Evolutionary conservation across 2,797 vertebrate genomes (phyloP).

Genomic region (Karalla daura): DNA sequence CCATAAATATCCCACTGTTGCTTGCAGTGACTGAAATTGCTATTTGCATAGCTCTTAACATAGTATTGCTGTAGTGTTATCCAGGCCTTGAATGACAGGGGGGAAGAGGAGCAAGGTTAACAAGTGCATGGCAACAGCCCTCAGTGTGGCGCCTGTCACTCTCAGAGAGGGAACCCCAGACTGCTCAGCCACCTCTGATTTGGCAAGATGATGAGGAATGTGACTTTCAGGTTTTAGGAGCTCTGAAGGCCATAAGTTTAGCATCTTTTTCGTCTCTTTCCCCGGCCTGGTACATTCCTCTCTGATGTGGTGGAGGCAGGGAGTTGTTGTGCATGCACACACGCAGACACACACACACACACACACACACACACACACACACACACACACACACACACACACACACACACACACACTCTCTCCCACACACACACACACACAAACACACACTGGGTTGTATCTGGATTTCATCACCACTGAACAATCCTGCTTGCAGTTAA

Average conservation of each 20-base stretch:
- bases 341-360: too few species aligned
- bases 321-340: too few species aligned
- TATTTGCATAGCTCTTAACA: conserved; percentile 71
- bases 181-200: conserved; percentile 54
- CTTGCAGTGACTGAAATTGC: conserved; percentile 71
- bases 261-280: conserved; percentile 45
- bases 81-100: conserved; percentile 70
- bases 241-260: conserved; percentile 57
- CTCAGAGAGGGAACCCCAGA: conserved; percentile 58
- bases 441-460: conserved; percentile 60
- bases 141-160: conserved; percentile 74
- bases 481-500: conserved; percentile 77
- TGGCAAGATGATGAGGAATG: conserved; percentile 78
- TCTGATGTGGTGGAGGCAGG: conserved; percentile 49
- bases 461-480: conserved; percentile 81
- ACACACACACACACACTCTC: too few species aligned
- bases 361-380: too few species aligned
- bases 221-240: conserved; percentile 69
- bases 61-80: conserved; percentile 59
- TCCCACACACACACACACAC: too few species aligned
- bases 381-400: too few species aligned
- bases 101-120: conserved; percentile 75
- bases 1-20: conserved; percentile 66
- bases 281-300: conserved; percentile 69
- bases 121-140: conserved; percentile 75